Evolutionary conservation across 2,113 vertebrate genomes (phyloP).

Genomic region (Nicator chloris): DNA sequence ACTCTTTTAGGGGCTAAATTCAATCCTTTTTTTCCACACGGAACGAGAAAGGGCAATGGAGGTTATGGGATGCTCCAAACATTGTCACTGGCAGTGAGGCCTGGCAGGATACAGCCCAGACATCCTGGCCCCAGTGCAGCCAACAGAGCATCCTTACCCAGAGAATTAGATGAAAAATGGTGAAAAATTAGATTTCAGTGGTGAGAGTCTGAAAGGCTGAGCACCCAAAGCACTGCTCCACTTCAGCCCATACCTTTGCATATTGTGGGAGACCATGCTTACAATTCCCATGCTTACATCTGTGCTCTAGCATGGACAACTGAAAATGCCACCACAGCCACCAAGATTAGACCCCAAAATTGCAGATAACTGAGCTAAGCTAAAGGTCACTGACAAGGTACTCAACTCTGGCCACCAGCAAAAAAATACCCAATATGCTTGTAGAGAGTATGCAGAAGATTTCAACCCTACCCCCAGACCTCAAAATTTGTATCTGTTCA

Average conservation of each 20-base stretch:
- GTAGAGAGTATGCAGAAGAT: neutral
- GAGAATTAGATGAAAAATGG: neutral
- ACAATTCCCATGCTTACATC: neutral
- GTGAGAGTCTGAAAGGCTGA: neutral
- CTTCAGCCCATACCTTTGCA: neutral
- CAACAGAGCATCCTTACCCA: neutral
- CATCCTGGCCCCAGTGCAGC: neutral
- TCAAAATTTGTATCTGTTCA: neutral
- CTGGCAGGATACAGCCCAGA: neutral
- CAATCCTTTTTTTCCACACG: neutral
- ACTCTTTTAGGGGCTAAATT: neutral
- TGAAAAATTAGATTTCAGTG: neutral
- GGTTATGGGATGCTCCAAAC: neutral
- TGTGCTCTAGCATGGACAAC: neutral
- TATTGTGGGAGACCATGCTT: neutral
- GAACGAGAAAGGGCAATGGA: neutral
- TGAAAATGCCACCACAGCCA: neutral
- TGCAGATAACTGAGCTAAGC: neutral
- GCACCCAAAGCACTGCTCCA: neutral
- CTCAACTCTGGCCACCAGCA: neutral
- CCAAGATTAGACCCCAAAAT: neutral
- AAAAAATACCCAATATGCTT: neutral
- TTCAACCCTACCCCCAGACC: fast-evolving
- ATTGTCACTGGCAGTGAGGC: neutral
- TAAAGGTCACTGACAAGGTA: neutral